A percentile compares a stretch with the other conserved stretches of the same genome.
Evolutionary conservation across 92 coral and sea anemone genomes (phyloP).

Genomic region (Isaurus tuberculatus): DNA sequence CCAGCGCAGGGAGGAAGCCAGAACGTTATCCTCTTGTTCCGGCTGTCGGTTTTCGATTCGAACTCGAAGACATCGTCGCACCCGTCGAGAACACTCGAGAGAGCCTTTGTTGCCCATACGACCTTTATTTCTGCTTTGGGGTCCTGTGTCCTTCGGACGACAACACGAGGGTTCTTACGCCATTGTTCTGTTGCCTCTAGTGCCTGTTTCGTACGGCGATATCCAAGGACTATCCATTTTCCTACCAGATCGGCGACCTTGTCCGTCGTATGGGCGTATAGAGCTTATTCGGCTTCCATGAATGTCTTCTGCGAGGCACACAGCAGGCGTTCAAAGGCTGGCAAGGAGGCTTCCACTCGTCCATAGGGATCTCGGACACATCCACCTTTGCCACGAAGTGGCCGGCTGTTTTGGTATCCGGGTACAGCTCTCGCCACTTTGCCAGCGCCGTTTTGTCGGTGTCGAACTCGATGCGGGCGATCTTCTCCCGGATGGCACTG

Average conservation of each 20-base stretch:
- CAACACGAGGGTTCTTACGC: not conserved
- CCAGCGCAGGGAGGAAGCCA: constrained; percentile 25
- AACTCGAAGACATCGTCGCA: constrained; percentile 21
- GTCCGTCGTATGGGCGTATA: not conserved
- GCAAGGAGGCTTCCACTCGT: constrained; percentile 28
- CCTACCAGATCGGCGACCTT: not conserved
- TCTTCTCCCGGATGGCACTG: constrained; percentile 27
- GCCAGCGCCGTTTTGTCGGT: not conserved
- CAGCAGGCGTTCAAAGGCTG: constrained; percentile 27
- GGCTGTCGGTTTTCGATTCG: not conserved
- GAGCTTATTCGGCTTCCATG: not conserved
- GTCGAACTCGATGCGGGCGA: constrained; percentile 24
- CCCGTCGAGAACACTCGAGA: not conserved
- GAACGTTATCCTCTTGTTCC: not conserved
- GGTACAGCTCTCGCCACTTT: constrained; percentile 3
- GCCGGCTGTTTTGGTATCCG: not conserved
- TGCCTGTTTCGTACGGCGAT: not conserved
- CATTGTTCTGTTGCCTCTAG: not conserved
- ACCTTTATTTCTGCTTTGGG: not conserved
- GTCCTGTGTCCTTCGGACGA: not conserved
- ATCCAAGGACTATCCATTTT: constrained; percentile 18
- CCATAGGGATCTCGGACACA: constrained; percentile 21
- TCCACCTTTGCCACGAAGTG: no score
- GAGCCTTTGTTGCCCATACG: constrained; percentile 21
- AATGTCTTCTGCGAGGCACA: constrained; percentile 6